phyloP scores from a whole-genome alignment of 2,888 invertebrate species.

The Oligia fasciuncula region DNA sequence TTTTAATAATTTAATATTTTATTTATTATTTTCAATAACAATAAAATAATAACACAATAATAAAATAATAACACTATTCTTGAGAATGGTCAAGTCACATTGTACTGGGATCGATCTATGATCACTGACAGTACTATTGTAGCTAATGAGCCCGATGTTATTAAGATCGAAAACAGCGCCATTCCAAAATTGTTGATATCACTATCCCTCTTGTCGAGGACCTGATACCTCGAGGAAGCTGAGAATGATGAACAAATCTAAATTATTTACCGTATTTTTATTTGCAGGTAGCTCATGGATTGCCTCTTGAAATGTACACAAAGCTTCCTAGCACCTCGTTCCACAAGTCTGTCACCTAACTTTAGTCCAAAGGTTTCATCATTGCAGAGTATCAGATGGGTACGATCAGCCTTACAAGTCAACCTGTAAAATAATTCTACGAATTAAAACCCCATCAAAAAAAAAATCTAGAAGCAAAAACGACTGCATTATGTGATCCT shows the following conservation, averaged over 20 bases:
- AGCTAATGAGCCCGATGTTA: neutral
- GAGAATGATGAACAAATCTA: neutral
- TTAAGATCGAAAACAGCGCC: neutral
- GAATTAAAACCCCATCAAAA: neutral
- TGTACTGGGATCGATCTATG: neutral
- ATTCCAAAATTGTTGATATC: neutral
- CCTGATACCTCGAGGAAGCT: neutral
- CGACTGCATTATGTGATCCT: neutral
- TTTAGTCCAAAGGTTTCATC: conserved; percentile 63
- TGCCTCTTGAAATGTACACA: conserved; percentile 55
- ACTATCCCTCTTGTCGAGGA: neutral
- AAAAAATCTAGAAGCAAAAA: neutral
- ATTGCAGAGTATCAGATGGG: conserved; percentile 52
- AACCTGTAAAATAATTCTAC: conserved; percentile 37
- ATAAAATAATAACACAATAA: neutral
- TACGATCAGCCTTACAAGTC: conserved; percentile 19
- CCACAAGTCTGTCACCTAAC: conserved; percentile 69
- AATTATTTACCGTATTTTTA: conserved; percentile 49
- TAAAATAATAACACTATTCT: neutral
- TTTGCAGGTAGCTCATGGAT: conserved; percentile 38
- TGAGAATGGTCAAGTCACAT: neutral
- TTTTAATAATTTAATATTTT: neutral
- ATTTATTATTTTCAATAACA: neutral
- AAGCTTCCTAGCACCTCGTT: conserved; percentile 72
- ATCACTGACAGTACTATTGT: neutral